Base-by-base conservation (phyloP, 2,797 vertebrate genomes). In the Steatocranus sp. region DNA sequence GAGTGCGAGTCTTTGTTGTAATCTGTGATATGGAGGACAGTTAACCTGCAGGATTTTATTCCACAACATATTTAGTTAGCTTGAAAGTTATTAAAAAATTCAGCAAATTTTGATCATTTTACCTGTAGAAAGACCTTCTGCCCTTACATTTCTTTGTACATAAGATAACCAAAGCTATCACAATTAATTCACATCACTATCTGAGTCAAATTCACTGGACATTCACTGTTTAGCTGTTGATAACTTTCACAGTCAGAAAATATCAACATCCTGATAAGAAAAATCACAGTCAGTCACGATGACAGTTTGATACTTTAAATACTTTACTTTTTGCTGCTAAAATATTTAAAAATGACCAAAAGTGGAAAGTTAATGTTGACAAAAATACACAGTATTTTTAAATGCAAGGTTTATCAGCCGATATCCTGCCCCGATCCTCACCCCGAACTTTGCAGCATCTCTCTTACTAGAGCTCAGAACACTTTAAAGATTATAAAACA, bases 401-500 rank as follows among this genome's bases (percentile, higher is more conserved):
- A 48, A 49, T n/a, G 25, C 25, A 32, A 48, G 23, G 76, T 56
- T 23, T 11, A 83, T n/a, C n/a, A n/a, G n/a, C n/a, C n/a, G n/a
- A n/a, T n/a, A n/a, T 75, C 48, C 49, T 56, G 53, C 17, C 25
- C 51, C 51, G 30, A 34, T 80, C 11, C n/a, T 81, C 75, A 50
- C 10, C 41, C 38, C 73, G 54, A 82, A 68, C 25, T 36, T 50
- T 30, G 70, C 53, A 58, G 38, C 4, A n/a, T n/a, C 46, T 51
- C 51, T 56, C 49, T 8, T 56, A 6, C 41, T 66, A 48, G 46
- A 38, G 46, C 20, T 25, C 49, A 17, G 34, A 8, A 53, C 54
- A 80, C 46, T 30, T 70, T 49, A 27, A 38, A 78, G 83, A 81
- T 76, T 54, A 41, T 80, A 77, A 75, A 80, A 50, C 43, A 14